Percentiles rank a stretch among this genome's conserved stretches.
phyloP scores from a whole-genome alignment of 2,888 invertebrate species.

The Protophormia terraenovae region DNA sequence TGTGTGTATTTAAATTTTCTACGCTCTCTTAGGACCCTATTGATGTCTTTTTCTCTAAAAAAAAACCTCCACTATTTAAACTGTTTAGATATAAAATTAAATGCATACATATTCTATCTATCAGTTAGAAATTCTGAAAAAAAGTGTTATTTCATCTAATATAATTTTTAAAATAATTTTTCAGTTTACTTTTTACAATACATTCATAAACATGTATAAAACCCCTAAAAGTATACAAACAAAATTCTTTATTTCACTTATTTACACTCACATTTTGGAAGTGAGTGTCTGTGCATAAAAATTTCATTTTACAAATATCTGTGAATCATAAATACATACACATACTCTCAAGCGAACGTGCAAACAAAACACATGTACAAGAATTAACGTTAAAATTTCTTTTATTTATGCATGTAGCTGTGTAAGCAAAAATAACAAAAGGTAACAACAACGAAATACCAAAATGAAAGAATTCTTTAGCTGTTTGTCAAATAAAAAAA shows the following conservation, averaged over 20 bases:
- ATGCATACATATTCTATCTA: no score
- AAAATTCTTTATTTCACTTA: conserved; percentile 33
- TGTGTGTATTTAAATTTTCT: no score
- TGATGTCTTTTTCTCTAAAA: no score
- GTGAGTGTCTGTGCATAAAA: conserved; percentile 25
- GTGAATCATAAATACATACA: conserved; percentile 8
- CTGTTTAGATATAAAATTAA: no score
- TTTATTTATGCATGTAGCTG: not conserved
- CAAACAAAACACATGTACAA: not conserved
- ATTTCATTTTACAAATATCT: conserved; percentile 36
- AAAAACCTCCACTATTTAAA: no score
- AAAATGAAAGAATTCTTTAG: conserved; percentile 5
- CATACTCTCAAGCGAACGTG: not conserved
- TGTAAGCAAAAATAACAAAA: not conserved
- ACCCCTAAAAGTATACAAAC: conserved; percentile 15
- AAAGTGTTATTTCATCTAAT: no score
- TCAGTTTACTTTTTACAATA: not conserved
- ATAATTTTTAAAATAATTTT: not conserved
- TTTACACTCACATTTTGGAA: not conserved
- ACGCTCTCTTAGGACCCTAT: no score
- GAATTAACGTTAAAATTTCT: conserved; percentile 14
- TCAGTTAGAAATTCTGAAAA: no score
- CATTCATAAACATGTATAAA: not conserved
- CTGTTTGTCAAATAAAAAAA: not conserved
- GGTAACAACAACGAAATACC: conserved; percentile 11